phyloP scores from a whole-genome alignment of 2,113 vertebrate genomes.

The Nothocercus julius region DNA sequence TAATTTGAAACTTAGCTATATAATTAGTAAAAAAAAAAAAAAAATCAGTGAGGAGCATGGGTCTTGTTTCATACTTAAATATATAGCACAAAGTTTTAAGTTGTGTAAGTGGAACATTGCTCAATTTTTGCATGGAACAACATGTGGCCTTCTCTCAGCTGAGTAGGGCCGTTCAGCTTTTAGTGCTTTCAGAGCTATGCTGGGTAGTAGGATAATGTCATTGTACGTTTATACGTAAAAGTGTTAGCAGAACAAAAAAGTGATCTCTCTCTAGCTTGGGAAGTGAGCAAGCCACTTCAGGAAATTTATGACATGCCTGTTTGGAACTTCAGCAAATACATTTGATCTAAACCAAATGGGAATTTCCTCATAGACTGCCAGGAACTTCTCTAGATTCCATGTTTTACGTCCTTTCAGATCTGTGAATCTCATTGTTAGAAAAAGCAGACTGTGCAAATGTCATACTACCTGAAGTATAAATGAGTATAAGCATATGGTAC shows the following conservation, averaged over 20 bases:
- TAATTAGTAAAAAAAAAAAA: background rate
- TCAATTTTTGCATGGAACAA: background rate
- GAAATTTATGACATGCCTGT: background rate
- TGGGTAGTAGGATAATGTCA: background rate
- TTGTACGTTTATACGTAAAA: background rate
- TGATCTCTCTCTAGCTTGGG: background rate
- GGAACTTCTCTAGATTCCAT: constrained; percentile 35
- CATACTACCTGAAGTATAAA: constrained; percentile 36
- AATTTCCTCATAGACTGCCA: constrained; percentile 38
- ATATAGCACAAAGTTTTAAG: background rate
- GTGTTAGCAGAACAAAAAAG: background rate
- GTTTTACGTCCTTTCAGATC: constrained; percentile 39
- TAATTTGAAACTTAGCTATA: background rate
- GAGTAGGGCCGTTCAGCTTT: background rate
- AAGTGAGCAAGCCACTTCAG: background rate
- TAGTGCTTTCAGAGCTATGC: background rate
- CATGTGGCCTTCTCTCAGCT: background rate
- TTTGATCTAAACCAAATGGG: constrained; percentile 32
- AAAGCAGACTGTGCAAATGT: background rate
- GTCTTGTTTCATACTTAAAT: background rate
- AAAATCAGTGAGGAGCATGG: background rate
- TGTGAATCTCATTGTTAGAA: constrained; percentile 28
- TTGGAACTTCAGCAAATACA: constrained; percentile 34
- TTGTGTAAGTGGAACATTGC: too few species aligned
- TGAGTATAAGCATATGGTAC: constrained; percentile 54